Evolutionary conservation across 2,797 vertebrate genomes (phyloP), one percentile per base, ranked within the genome.

Genomic region (Hyperoplus immaculatus): DNA sequence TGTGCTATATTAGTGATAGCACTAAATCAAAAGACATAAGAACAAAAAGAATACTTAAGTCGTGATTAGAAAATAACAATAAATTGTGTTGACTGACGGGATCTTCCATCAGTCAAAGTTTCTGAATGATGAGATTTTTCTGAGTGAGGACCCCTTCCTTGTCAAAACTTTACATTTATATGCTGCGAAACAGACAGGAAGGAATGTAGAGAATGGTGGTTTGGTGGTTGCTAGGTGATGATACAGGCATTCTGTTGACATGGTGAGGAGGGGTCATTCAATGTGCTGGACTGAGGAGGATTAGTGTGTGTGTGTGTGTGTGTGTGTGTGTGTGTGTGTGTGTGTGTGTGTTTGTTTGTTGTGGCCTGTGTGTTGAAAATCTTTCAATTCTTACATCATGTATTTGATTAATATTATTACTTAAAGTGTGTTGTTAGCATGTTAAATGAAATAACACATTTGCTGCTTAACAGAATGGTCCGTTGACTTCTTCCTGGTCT

Each of bases 171-270:
- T 10, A 63, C 29, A 51, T 41, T 62, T 69, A 29, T 54, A 43
- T 49, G 39, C 80, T 16, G 55, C 49, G 18, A 59, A 62, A 63
- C 12, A 53, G 50, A 61, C 55, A 55, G 21, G 54, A 54, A 72
- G 54, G 63, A 70, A 84, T 72, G 60, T 80, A 66, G 72, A 72
- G 75, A 63, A 70, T 63, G 72, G 75, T 81, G 72, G 75, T 81
- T 89, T 78, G 81, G 50, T 69, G 67, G 93, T 95, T 92, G 93
- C 93, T 91, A 89, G 80, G 94, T 51, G 85, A 92, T 74, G 74
- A 60, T 49, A 38, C 63, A 82, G 77, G 88, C 83, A 92, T 91
- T 91, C 72, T 84, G 80, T 83, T 85, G 69, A 63, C 62, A 68
- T 39, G 54, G 56, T 2, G 55, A 82, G 53, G 59, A 56, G 78